These are phyloP conservation scores for Ptychobarbus kaznakovi DNA, from an alignment of 2,797 vertebrate species.

Conservation along the genomic window DNA sequence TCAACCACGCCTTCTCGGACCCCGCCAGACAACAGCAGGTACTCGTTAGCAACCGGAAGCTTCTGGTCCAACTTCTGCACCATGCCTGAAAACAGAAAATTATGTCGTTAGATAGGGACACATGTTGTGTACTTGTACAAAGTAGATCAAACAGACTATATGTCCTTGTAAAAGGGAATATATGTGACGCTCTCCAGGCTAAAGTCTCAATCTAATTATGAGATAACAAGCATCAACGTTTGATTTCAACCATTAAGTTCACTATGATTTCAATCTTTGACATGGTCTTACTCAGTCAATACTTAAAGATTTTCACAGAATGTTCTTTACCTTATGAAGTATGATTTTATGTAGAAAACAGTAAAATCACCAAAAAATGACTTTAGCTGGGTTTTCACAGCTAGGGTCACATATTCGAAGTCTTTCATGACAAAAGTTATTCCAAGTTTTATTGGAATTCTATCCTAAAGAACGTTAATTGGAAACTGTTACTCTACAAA, in stretches of 20 bases:
- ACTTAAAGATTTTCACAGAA: no score
- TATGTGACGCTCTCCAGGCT: no score
- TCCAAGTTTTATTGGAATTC: not conserved
- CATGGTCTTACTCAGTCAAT: no score
- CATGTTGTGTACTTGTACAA: not conserved
- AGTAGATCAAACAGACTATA: not conserved
- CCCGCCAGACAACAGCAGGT: slow-evolving; percentile 91
- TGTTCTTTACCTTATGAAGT: no score
- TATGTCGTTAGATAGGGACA: not conserved
- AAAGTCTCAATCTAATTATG: no score
- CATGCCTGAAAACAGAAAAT: slow-evolving; percentile 83
- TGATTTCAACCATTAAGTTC: no score
- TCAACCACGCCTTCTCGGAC: slow-evolving; percentile 95
- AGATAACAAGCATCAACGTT: no score
- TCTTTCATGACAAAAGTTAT: not conserved
- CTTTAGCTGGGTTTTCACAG: no score
- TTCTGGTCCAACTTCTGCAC: slow-evolving; percentile 98
- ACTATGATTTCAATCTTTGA: no score
- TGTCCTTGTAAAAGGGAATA: no score
- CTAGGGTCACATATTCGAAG: no score
- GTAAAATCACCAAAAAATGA: no score
- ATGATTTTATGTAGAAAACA: not conserved
- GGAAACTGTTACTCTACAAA: not conserved
- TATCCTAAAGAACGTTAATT: not conserved
- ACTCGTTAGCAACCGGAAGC: slow-evolving; percentile 96